A percentile compares a stretch with the other conserved stretches of the same genome.
Conservation (phyloP, 1,140 invertebrate species). For the Achatina immaculata region DNA sequence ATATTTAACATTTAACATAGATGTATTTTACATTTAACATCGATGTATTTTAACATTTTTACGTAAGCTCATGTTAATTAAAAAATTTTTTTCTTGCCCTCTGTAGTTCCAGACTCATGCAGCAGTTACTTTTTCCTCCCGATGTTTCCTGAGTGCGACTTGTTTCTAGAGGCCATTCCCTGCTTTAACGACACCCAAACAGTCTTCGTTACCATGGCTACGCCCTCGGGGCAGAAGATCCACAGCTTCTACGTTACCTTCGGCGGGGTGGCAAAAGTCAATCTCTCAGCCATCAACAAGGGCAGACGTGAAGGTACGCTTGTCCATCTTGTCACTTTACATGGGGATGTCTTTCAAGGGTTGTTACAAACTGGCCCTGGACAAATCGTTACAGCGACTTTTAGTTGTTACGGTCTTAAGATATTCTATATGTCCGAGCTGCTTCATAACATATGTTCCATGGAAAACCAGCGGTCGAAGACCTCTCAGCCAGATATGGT, state of each 20-base stretch:
- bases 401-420: neutral
- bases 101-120: conserved; percentile 26
- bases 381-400: neutral
- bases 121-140: conserved; percentile 25
- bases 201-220: conserved; percentile 9
- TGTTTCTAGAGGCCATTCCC: conserved; percentile 21
- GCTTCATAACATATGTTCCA: neutral
- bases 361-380: neutral
- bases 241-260: conserved; percentile 7
- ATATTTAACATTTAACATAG: neutral
- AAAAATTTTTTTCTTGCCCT: neutral
- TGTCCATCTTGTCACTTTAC: neutral
- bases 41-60: neutral
- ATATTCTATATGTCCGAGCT: neutral
- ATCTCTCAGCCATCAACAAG: neutral
- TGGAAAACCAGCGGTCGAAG: no score
- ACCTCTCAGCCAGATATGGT: no score
- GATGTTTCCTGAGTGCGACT: conserved; percentile 8
- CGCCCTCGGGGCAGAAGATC: conserved; percentile 9
- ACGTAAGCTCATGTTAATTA: no score
- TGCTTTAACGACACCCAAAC: conserved; percentile 16
- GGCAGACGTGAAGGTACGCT: conserved; percentile 1
- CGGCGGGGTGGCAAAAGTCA: neutral
- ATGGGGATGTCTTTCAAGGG: neutral
- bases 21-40: neutral